Evolutionary conservation across 2,888 invertebrate species (phyloP).

Genomic region (Gonocerus acuteangulatus): DNA sequence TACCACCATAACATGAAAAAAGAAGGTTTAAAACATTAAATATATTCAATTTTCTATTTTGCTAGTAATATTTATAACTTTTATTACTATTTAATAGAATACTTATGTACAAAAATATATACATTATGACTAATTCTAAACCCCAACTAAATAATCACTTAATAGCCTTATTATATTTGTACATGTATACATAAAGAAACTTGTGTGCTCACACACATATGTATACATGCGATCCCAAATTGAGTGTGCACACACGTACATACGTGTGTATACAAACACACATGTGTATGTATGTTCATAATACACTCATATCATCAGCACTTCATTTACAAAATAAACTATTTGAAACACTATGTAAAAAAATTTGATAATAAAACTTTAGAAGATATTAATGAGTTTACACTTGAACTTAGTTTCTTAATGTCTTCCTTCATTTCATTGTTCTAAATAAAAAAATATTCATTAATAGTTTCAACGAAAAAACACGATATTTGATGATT

Average conservation of each 20-base stretch:
- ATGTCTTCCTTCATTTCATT: conserved; percentile 20
- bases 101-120: conserved; percentile 38
- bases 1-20: conserved; percentile 27
- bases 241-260: too few species aligned
- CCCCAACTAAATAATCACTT: conserved; percentile 32
- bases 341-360: conserved; percentile 25
- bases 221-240: neutral
- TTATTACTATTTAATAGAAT: conserved; percentile 29
- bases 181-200: conserved; percentile 9
- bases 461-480: neutral
- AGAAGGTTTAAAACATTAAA: conserved; percentile 14
- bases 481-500: neutral
- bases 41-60: conserved; percentile 21
- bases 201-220: conserved; percentile 23
- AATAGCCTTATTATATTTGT: conserved; percentile 24
- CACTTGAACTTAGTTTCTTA: conserved; percentile 18
- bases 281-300: neutral
- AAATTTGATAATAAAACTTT: conserved; percentile 6
- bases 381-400: neutral
- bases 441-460: conserved; percentile 9
- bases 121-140: conserved; percentile 35
- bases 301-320: conserved; percentile 6
- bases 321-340: conserved; percentile 34
- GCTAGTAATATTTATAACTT: conserved; percentile 19
- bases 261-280: too few species aligned